phyloP scores from a whole-genome alignment of 1,140 invertebrate species.

The Riptortus pedestris region DNA sequence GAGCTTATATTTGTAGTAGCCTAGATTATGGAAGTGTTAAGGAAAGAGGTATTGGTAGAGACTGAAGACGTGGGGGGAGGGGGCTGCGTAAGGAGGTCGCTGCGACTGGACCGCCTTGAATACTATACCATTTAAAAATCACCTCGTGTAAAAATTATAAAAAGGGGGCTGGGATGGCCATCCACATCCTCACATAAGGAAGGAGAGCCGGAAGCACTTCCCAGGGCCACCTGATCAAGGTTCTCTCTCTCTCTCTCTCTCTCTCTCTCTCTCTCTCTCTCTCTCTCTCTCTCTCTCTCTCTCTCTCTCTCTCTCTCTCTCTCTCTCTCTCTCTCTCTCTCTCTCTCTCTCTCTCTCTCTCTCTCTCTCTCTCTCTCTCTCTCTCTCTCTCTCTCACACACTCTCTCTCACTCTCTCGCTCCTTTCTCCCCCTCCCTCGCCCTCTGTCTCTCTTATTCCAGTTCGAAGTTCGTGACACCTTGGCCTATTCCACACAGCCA shows the following conservation, averaged over 20 bases:
- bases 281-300: not conserved
- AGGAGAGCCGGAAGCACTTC: constrained; percentile 1
- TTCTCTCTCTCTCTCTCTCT: constrained; percentile 7
- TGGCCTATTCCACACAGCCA: no score
- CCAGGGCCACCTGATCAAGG: not conserved
- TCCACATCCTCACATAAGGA: constrained; percentile 11
- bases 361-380: not conserved
- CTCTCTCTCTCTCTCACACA: constrained; percentile 10
- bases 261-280: constrained; percentile 12
- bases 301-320: constrained; percentile 6
- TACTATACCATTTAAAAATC: constrained; percentile 13
- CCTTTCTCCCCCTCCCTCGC: not conserved
- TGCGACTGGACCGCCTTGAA: constrained; percentile 7
- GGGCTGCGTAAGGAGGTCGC: constrained; percentile 12
- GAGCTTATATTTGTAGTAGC: no score
- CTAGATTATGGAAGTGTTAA: no score
- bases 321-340: not conserved
- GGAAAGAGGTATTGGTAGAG: no score
- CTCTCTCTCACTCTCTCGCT: constrained; percentile 15
- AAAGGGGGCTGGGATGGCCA: constrained; percentile 15
- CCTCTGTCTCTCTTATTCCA: not conserved
- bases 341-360: not conserved
- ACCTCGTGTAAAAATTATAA: constrained; percentile 19
- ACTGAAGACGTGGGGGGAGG: no score
- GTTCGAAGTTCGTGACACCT: no score